Percentiles rank a stretch among this genome's conserved stretches.
Evolutionary conservation across 2,113 vertebrate genomes (phyloP).

Genomic region (Collichthys lucidus): DNA sequence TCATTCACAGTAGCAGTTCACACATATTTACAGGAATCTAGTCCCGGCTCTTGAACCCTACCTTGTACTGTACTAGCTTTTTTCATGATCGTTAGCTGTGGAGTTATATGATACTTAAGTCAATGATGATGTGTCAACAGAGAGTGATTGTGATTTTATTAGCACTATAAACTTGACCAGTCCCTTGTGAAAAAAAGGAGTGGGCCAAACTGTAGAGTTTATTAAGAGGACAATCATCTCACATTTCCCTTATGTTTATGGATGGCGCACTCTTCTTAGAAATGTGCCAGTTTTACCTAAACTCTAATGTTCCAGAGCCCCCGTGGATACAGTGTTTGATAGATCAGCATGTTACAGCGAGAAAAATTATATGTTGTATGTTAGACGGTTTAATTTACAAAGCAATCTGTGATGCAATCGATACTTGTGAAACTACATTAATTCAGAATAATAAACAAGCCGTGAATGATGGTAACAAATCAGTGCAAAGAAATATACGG

Average conservation of each 20-base stretch:
- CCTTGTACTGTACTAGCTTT: not conserved
- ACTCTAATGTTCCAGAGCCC: not conserved
- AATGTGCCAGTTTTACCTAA: slow-evolving; percentile 9
- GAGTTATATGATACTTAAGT: slow-evolving; percentile 24
- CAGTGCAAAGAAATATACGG: slow-evolving; percentile 21
- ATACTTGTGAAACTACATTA: slow-evolving; percentile 58
- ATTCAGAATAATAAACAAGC: slow-evolving; percentile 64
- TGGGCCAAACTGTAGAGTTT: not conserved
- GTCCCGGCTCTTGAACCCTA: not conserved
- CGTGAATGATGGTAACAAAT: slow-evolving; percentile 21
- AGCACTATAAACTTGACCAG: slow-evolving; percentile 17
- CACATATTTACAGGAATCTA: slow-evolving; percentile 7
- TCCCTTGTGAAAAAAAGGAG: not conserved
- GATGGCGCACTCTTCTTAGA: not conserved
- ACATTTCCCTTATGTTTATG: slow-evolving; percentile 20
- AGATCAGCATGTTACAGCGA: not conserved
- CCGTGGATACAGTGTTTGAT: slow-evolving; percentile 2
- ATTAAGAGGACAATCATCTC: slow-evolving; percentile 16
- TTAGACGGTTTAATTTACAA: slow-evolving; percentile 34
- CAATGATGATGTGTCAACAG: slow-evolving; percentile 36
- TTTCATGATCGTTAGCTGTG: slow-evolving; percentile 37
- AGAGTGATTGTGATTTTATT: slow-evolving; percentile 43
- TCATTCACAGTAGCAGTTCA: slow-evolving; percentile 18
- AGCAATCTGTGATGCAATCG: slow-evolving; percentile 56
- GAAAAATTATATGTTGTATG: not conserved